These are phyloP conservation scores for Hedya salicella DNA, from an alignment of 2,888 invertebrate species.

Conservation along the genomic window DNA sequence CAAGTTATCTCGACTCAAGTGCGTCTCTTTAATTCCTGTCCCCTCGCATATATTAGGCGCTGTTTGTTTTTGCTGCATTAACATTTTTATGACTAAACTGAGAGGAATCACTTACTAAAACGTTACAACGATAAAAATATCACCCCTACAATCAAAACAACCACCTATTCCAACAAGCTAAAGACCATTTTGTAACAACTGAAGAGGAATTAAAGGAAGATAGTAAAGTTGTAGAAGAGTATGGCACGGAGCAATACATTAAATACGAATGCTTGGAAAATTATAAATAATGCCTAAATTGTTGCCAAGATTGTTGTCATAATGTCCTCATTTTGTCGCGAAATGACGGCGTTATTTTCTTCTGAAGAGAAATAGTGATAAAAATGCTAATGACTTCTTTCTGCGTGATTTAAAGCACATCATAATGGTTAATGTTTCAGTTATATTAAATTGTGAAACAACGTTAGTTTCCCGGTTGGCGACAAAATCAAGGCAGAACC, in stretches of 20 bases:
- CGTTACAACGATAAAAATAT: conserved; percentile 55
- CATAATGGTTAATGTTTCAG: conserved; percentile 26
- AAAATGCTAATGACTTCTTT: conserved; percentile 36
- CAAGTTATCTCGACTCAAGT: conserved; percentile 25
- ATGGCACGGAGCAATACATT: conserved; percentile 44
- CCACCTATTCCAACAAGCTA: conserved; percentile 42
- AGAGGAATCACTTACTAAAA: conserved; percentile 77
- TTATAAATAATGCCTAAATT: conserved; percentile 46
- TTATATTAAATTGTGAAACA: conserved; percentile 24
- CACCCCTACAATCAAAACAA: conserved; percentile 16
- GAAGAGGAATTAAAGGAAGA: not conserved
- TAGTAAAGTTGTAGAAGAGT: conserved; percentile 38
- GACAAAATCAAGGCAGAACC: not conserved
- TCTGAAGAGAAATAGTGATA: conserved; percentile 31
- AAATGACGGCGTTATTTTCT: conserved; percentile 32
- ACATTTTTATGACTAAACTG: conserved; percentile 84
- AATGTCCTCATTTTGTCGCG: conserved; percentile 40
- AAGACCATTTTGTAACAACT: conserved; percentile 27
- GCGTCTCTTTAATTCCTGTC: conserved; percentile 68
- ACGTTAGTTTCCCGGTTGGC: not conserved
- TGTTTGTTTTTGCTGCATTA: conserved; percentile 83
- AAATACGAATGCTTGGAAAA: conserved; percentile 47
- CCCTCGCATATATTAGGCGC: conserved; percentile 80
- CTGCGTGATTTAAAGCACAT: conserved; percentile 20
- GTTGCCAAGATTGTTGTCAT: conserved; percentile 42